Evolutionary conservation across 2,113 vertebrate species (phyloP), one percentile per base, ranked within the genome.

Genomic region (Diadophis punctatus): DNA sequence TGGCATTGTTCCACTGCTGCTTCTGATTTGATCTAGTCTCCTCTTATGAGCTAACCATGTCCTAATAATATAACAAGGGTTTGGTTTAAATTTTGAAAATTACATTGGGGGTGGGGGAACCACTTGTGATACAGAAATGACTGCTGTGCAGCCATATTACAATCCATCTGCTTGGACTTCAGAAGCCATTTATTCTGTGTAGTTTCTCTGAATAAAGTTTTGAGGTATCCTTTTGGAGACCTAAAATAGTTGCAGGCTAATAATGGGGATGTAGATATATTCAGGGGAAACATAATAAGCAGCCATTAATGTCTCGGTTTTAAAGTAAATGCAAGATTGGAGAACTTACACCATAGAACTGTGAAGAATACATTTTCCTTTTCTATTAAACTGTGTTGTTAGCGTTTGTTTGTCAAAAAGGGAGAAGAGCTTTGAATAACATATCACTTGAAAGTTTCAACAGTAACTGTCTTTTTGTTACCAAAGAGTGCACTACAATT

Each of bases 401-500:
- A 91, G 93, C 94, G 93, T 96, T 94, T 90, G 10, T 93, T 96
- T 96, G 94, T 95, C 92, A 93, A 53, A 96, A 96, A 90, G 86
- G 89, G 95, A 52, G 92, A 94, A 94, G 89, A 68, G 88, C 51
- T 92, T 95, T 95, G 95, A 94, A 96, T 94, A 90, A 92, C 95
- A 97, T 97, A 96, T 95, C 95, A 97, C 95, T 96, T 97, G 97
- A 96, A 97, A 95, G 96, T 95, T 96, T 93, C 91, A 90, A 96
- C 95, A 96, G 95, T 97, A 97, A 96, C 96, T 97, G 97, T 98
- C 90, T 95, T 97, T 97, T 96, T 96, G 97, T 97, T 97, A 98
- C 98, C 98, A 98, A 98, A 98, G 98, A 98, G 96, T 98, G 97
- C 98, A 97, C 98, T 98, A 97, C 96, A 95, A 96, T 97, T 97